A percentile compares a stretch with the other conserved stretches of the same genome.
Conservation (phyloP, 2,888 invertebrate species). For the Linnaemya tessellans region DNA sequence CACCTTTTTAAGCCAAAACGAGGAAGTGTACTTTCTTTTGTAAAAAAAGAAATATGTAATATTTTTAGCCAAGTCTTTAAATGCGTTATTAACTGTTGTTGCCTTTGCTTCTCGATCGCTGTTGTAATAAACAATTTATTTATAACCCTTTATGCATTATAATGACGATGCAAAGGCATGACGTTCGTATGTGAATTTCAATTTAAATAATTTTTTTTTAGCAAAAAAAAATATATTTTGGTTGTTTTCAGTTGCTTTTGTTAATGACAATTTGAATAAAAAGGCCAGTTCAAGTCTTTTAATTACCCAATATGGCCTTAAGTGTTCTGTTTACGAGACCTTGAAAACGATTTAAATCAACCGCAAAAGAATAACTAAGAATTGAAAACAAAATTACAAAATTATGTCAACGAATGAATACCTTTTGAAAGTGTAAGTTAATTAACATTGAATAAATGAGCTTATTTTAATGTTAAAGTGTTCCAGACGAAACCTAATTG, state of each 20-base stretch:
- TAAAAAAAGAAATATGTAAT: background rate
- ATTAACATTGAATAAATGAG: background rate
- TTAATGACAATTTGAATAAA: slow-evolving; percentile 18
- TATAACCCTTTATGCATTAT: slow-evolving; percentile 34
- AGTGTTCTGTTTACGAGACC: slow-evolving; percentile 31
- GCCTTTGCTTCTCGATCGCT: background rate
- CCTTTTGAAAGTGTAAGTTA: slow-evolving; percentile 1
- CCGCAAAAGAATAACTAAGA: slow-evolving; percentile 5
- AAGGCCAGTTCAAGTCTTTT: slow-evolving; percentile 12
- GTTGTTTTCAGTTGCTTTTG: slow-evolving; percentile 14
- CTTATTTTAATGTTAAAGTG: no score
- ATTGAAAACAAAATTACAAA: slow-evolving; percentile 12
- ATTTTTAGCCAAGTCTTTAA: slow-evolving; percentile 20
- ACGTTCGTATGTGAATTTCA: slow-evolving; percentile 10
- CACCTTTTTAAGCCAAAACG: background rate
- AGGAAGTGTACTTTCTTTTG: slow-evolving; percentile 44
- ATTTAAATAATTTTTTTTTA: slow-evolving; percentile 24
- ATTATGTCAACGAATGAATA: background rate
- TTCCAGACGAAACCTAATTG: no score
- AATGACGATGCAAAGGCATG: slow-evolving; percentile 4
- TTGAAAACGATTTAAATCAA: slow-evolving; percentile 28
- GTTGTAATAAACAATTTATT: slow-evolving; percentile 34
- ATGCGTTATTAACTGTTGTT: slow-evolving; percentile 16
- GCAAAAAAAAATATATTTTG: background rate
- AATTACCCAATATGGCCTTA: slow-evolving; percentile 16